These are phyloP conservation scores for Condylostylus longicornis DNA, from an alignment of 1,140 invertebrate genomes.

Conservation along the genomic window DNA sequence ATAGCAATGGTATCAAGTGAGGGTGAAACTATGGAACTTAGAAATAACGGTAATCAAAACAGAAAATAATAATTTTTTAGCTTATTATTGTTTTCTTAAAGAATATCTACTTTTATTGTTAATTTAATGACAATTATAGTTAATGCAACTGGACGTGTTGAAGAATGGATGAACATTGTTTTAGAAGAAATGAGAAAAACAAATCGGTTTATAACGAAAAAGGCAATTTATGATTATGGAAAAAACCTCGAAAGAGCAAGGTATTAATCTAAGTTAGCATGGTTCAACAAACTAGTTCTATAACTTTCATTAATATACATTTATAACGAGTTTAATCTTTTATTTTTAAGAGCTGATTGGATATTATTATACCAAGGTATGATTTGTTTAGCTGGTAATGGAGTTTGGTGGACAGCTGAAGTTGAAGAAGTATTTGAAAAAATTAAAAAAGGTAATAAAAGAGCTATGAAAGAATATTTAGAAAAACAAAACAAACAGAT, in stretches of 20 bases:
- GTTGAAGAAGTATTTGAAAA: slow-evolving; percentile 75
- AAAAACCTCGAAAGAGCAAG: slow-evolving; percentile 42
- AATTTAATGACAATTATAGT: slow-evolving; percentile 18
- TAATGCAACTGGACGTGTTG: slow-evolving; percentile 53
- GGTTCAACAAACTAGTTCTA: no score
- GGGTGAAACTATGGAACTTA: slow-evolving; percentile 74
- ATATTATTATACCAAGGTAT: slow-evolving; percentile 79
- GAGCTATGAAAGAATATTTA: slow-evolving; percentile 80
- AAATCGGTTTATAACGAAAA: slow-evolving; percentile 75
- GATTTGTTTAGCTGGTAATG: slow-evolving; percentile 69
- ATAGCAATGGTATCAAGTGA: slow-evolving; percentile 73
- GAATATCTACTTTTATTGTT: no score
- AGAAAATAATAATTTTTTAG: no score
- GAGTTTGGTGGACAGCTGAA: slow-evolving; percentile 89
- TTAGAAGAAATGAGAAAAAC: slow-evolving; percentile 67
- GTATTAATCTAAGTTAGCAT: no score
- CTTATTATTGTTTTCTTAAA: no score
- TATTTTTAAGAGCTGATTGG: slow-evolving; percentile 45
- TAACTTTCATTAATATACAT: no score
- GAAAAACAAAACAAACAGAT: slow-evolving; percentile 63
- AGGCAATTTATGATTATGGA: slow-evolving; percentile 71
- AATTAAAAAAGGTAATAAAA: slow-evolving; percentile 58
- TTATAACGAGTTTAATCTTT: no score
- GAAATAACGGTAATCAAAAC: slow-evolving; percentile 36
- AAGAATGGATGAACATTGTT: slow-evolving; percentile 80